A percentile compares a stretch with the other conserved stretches of the same genome.
Evolutionary conservation across 2,113 vertebrate species (phyloP).

Genomic region (Pteruthius melanotis): DNA sequence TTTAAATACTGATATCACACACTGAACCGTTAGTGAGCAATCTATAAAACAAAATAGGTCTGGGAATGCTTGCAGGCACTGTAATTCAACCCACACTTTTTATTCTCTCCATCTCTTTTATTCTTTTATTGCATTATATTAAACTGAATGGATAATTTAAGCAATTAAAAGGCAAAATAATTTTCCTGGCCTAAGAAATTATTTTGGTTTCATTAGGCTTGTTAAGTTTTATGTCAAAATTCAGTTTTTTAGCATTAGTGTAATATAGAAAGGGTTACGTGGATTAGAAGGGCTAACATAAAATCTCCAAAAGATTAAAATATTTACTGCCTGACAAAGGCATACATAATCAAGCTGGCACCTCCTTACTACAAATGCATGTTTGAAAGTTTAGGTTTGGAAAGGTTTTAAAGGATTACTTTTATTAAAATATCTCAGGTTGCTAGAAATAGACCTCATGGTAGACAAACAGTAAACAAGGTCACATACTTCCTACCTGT

Average conservation of each 20-base stretch:
- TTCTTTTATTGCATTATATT: conserved; percentile 6
- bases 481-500: conserved; percentile 66
- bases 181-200: background rate
- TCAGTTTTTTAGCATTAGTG: background rate
- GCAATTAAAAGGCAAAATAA: background rate
- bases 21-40: background rate
- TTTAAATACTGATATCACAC: background rate
- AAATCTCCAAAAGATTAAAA: conserved; percentile 18
- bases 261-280: background rate
- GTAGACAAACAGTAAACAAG: conserved; percentile 42
- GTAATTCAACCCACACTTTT: background rate
- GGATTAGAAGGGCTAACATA: background rate
- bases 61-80: background rate
- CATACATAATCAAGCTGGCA: conserved; percentile 1
- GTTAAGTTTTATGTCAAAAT: background rate
- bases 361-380: conserved; percentile 13
- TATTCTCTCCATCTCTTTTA: background rate
- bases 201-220: background rate
- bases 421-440: conserved; percentile 54
- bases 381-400: conserved; percentile 26
- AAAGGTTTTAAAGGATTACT: conserved; percentile 45
- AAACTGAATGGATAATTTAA: background rate
- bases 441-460: conserved; percentile 55
- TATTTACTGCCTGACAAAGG: conserved; percentile 18
- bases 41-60: conserved; percentile 4